These are phyloP conservation scores for Crax fasciolata DNA, from an alignment of 2,797 vertebrate genomes.

Conservation along the genomic window DNA sequence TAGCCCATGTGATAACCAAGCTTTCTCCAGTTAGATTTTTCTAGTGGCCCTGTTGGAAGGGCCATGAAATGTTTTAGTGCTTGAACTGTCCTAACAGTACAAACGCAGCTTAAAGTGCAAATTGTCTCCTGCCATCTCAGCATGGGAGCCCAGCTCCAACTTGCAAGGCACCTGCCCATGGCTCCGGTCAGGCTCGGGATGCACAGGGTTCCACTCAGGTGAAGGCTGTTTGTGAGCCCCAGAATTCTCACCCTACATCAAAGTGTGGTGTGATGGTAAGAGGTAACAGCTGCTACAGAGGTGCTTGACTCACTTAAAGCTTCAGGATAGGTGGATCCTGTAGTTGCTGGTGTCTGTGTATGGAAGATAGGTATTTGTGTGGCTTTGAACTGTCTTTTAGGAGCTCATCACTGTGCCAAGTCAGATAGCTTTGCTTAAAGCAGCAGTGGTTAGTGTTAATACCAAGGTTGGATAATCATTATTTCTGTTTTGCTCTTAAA, in stretches of 20 bases:
- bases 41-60: background rate
- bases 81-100: background rate
- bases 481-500: background rate
- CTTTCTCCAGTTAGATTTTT: background rate
- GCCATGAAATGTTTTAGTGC: background rate
- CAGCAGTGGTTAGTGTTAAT: background rate
- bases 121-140: background rate
- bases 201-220: too few species aligned
- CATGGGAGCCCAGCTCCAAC: too few species aligned
- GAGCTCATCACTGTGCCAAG: background rate
- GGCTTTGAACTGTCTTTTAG: background rate
- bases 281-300: background rate
- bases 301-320: background rate
- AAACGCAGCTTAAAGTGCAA: background rate
- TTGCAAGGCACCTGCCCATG: rapidly evolving
- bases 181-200: background rate
- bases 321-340: background rate
- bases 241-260: too few species aligned
- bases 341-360: background rate
- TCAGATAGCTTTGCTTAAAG: background rate
- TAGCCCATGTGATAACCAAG: background rate
- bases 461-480: background rate
- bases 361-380: background rate
- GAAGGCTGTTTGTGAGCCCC: too few species aligned
- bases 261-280: background rate